Base-by-base conservation (phyloP, 2,797 vertebrate genomes). In the Phrynocephalus vlangalii region DNA sequence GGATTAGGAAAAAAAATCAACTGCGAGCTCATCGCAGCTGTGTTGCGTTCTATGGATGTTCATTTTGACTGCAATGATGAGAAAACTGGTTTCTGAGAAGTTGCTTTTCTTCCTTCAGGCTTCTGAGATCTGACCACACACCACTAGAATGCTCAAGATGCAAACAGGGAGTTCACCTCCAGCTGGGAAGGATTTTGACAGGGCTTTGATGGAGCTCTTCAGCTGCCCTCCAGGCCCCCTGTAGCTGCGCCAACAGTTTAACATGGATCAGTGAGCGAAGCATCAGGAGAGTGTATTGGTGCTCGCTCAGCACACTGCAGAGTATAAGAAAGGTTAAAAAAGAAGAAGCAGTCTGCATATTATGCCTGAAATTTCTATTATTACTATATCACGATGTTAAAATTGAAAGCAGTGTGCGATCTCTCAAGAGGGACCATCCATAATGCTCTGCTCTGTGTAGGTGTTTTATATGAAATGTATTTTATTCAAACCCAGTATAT, bases 341-440 rank as follows among this genome's bases (percentile, higher is more conserved):
- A 80, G 83, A 90, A 90, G 86, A 91, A 91, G 86, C 92, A 86
- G 90, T 76, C 93, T 94, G 93, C 94, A 96, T 95, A 94, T 94
- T 93, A 93, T 91, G 89, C 89, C 94, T 93, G 92, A 95, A 94
- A 94, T 94, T 95, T 93, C 95, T 93, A 93, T 96, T 96, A 97
- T 96, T 95, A 94, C 91, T 90, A 3, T 95, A 96, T 96, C 93
- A 91, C 93, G 95, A 89, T 95, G 94, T 96, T 96, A 96, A 95
- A 97, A 96, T 95, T 95, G 95, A 96, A 96, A 96, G 91, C 90
- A 85, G 71, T 93, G 95, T 94, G 93, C 91, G 92, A 95, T 96
- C 95, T 95, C 96, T 96, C 96, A 94, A 96, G 95, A 96, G 94
- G 94, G 86, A 89, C 94, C 90, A 95, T 97, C 95, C 94, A 96